A percentile compares a stretch with the other conserved stretches of the same genome.
Evolutionary conservation across 2,797 vertebrate genomes (phyloP).

Genomic region (Ceryle rudis): DNA sequence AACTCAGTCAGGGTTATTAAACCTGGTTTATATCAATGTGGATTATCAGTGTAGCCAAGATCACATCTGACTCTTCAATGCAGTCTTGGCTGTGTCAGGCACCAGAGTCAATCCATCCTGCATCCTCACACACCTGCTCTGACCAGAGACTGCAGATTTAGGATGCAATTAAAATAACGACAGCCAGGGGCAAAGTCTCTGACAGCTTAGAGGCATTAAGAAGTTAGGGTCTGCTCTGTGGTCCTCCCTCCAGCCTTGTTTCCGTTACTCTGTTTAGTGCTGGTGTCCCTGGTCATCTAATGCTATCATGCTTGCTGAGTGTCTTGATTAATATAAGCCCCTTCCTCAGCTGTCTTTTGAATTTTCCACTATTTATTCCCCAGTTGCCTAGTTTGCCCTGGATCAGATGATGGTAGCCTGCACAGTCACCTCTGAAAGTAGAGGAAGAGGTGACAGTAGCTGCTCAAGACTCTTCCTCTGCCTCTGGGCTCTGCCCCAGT

Average conservation of each 20-base stretch:
- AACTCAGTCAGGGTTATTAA: neutral
- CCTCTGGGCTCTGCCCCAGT: neutral
- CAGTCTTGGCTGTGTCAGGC: neutral
- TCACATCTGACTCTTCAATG: neutral
- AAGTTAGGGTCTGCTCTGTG: neutral
- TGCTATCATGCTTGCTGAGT: accelerated
- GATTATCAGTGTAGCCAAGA: neutral
- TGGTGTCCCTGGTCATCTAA: neutral
- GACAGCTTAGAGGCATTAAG: neutral
- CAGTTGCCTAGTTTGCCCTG: neutral
- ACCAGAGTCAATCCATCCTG: neutral
- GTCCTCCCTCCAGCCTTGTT: neutral
- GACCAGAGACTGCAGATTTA: neutral
- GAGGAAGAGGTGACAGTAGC: neutral
- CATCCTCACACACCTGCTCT: neutral
- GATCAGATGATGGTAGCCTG: neutral
- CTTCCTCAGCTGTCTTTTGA: conserved; percentile 38
- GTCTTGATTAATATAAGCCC: neutral
- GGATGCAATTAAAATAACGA: conserved; percentile 5
- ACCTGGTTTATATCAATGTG: neutral
- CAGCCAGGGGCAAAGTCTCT: neutral
- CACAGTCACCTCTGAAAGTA: neutral
- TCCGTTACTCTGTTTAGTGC: conserved; percentile 19
- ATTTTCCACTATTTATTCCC: conserved; percentile 51
- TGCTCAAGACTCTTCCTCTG: neutral